Conservation (phyloP, 2,797 vertebrate genomes). For the Crocodylus rhombifer region DNA sequence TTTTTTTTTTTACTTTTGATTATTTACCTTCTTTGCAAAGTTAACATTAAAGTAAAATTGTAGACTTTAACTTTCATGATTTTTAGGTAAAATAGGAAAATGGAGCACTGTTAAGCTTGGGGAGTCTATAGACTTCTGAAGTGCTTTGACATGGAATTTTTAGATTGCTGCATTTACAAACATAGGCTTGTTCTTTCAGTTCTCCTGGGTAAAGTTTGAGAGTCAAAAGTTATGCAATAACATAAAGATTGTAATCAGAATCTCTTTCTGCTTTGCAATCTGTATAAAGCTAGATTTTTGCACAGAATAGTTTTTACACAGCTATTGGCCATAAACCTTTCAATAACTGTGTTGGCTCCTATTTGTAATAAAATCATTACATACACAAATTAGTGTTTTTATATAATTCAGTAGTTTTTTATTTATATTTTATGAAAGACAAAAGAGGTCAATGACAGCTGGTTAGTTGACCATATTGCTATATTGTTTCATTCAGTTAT, state of each 20-base stretch:
- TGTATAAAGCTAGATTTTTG: background rate
- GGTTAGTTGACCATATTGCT: background rate
- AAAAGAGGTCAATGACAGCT: background rate
- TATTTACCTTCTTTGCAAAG: background rate
- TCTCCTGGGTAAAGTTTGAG: no score
- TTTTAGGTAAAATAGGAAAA: background rate
- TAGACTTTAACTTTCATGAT: background rate
- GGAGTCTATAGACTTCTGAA: background rate
- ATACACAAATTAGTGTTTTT: background rate
- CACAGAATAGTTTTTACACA: background rate
- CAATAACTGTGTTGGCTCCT: background rate
- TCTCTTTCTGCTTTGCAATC: background rate
- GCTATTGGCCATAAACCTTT: background rate
- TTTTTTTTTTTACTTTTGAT: background rate
- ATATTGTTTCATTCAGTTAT: background rate
- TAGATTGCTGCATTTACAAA: background rate
- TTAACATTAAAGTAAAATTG: background rate
- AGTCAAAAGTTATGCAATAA: background rate
- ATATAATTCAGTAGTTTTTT: background rate
- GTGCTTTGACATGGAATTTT: background rate
- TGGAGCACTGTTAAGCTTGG: background rate
- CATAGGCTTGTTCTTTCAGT: conserved; percentile 1
- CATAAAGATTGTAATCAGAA: background rate
- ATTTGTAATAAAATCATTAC: background rate
- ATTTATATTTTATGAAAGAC: background rate